Evolutionary conservation across 2,797 vertebrate genomes (phyloP).

Genomic region (Thalassophryne amazonica): DNA sequence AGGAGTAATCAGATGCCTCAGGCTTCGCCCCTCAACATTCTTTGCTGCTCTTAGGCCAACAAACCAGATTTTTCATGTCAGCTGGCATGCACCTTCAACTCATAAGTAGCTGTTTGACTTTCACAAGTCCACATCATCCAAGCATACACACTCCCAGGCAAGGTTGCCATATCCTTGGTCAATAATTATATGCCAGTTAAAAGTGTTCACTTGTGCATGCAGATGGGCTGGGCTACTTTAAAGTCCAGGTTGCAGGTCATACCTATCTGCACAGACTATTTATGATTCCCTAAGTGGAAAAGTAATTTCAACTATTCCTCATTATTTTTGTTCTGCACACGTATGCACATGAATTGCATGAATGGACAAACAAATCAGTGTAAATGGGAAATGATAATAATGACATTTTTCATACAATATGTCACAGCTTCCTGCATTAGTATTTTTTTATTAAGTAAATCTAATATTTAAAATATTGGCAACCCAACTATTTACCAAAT

Average conservation of each 20-base stretch:
- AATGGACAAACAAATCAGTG: too few relatives aligned
- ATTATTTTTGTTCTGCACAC: constrained; percentile 51
- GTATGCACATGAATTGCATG: too few relatives aligned
- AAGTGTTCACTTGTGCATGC: constrained; percentile 78
- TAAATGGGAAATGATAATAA: too few relatives aligned
- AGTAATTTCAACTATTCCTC: constrained; percentile 50
- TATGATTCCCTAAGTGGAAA: constrained; percentile 52
- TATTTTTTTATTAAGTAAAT: too few relatives aligned
- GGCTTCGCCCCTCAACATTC: constrained; percentile 74
- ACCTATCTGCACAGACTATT: constrained; percentile 48
- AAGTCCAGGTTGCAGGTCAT: constrained; percentile 64
- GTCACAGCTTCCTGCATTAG: too few relatives aligned
- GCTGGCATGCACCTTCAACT: constrained; percentile 80
- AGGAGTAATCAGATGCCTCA: constrained; percentile 73
- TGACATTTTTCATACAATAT: too few relatives aligned
- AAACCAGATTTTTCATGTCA: constrained; percentile 84
- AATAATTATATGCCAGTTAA: constrained; percentile 80
- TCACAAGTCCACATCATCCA: constrained; percentile 80
- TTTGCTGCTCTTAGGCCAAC: constrained; percentile 76
- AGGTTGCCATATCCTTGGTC: constrained; percentile 81
- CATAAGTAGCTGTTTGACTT: constrained; percentile 86
- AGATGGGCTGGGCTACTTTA: constrained; percentile 70
- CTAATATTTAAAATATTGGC: too few relatives aligned
- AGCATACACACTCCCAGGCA: constrained; percentile 72
- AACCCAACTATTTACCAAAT: too few relatives aligned